Evolutionary conservation across 2,113 vertebrate genomes (phyloP).

Genomic region (Centropus unirufus): DNA sequence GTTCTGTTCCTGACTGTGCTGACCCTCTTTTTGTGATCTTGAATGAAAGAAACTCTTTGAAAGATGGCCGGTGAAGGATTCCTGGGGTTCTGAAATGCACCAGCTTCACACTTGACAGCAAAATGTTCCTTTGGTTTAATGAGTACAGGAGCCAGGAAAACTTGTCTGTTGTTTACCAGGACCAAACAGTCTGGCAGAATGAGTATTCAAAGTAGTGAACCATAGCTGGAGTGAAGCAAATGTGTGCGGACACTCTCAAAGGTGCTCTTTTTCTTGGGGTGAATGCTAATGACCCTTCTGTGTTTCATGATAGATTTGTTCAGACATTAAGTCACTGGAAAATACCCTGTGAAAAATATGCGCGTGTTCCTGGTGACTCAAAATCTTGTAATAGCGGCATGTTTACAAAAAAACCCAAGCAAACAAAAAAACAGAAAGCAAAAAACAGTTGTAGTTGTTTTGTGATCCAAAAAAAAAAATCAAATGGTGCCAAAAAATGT

Average conservation of each 20-base stretch:
- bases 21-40: not conserved
- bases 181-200: conserved; percentile 45
- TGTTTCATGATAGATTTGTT: conserved; percentile 9
- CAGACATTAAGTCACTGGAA: conserved; percentile 47
- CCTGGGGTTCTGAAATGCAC: not conserved
- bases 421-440: no score
- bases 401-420: not conserved
- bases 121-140: not conserved
- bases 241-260: conserved; percentile 1
- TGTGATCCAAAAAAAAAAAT: conserved; percentile 12
- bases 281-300: not conserved
- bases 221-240: not conserved
- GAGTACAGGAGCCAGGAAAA: conserved; percentile 7
- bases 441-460: not conserved
- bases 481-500: not conserved
- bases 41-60: not conserved
- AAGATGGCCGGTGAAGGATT: not conserved
- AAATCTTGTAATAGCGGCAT: not conserved
- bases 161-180: conserved; percentile 29
- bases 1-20: not conserved
- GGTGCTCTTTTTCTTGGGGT: conserved; percentile 2
- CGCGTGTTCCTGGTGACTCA: not conserved
- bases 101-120: not conserved
- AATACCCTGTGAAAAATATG: not conserved
- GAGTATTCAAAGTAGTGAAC: conserved; percentile 21